Percentiles rank a stretch among this genome's conserved stretches.
phyloP scores from a whole-genome alignment of 64 coral and sea anemone genomes.

The Dendronephthya gigantea region DNA sequence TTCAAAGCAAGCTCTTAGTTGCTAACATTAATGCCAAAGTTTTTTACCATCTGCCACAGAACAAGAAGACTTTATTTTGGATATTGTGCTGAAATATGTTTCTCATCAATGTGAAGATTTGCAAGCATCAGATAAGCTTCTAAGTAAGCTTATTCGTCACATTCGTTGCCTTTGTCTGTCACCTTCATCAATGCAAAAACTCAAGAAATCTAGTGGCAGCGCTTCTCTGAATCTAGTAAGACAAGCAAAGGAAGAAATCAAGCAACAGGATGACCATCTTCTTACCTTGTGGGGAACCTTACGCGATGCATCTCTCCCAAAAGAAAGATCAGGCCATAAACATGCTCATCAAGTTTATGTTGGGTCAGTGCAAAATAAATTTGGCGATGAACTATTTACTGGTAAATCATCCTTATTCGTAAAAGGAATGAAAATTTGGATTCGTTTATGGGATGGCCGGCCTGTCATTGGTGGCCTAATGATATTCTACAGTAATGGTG shows the following conservation, averaged over 20 bases:
- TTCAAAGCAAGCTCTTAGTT: constrained; percentile 40
- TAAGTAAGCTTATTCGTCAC: constrained; percentile 38
- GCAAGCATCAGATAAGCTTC: not conserved
- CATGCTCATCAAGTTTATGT: constrained; percentile 40
- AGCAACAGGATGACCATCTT: no score
- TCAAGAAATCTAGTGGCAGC: no score
- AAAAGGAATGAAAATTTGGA: constrained; percentile 79
- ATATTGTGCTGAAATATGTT: constrained; percentile 42
- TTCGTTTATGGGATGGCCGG: constrained; percentile 67
- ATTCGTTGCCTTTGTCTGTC: constrained; percentile 52
- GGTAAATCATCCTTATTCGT: constrained; percentile 24
- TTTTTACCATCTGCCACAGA: constrained; percentile 41
- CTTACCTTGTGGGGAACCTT: no score
- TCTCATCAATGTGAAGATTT: constrained; percentile 36
- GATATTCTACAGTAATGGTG: constrained; percentile 48
- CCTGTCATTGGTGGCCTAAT: constrained; percentile 68
- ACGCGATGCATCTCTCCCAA: no score
- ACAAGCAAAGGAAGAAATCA: no score
- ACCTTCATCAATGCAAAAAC: constrained; percentile 23
- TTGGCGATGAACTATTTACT: constrained; percentile 26
- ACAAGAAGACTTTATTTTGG: constrained; percentile 53
- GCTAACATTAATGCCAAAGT: constrained; percentile 24
- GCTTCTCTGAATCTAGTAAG: no score
- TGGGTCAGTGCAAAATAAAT: constrained; percentile 8
- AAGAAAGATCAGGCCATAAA: not conserved